Conservation (phyloP, 2,888 invertebrate species). For the Ypsolopha sequella region DNA sequence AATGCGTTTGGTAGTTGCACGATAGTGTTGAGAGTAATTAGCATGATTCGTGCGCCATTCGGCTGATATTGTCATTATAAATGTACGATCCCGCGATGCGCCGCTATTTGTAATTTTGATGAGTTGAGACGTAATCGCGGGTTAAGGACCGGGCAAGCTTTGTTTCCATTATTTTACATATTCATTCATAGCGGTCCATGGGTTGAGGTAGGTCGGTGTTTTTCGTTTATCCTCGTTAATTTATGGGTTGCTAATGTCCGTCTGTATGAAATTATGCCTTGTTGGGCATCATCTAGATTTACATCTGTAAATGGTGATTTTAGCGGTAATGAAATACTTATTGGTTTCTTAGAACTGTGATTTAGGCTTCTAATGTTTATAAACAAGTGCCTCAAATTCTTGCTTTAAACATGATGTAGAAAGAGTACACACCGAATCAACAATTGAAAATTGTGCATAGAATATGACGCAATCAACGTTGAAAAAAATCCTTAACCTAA, state of each 20-base stretch:
- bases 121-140: slow-evolving; percentile 10
- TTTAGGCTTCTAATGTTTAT: no score
- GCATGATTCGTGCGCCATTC: slow-evolving; percentile 25
- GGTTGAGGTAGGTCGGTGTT: slow-evolving; percentile 35
- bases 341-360: no score
- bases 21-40: slow-evolving; percentile 18
- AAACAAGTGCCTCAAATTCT: no score
- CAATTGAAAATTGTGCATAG: no score
- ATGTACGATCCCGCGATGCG: background rate
- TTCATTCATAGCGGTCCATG: slow-evolving; percentile 21
- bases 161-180: slow-evolving; percentile 36
- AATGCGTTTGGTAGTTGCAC: slow-evolving; percentile 5
- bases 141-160: slow-evolving; percentile 16
- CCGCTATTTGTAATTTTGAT: slow-evolving; percentile 7
- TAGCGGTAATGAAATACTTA: no score
- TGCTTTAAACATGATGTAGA: no score
- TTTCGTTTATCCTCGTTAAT: slow-evolving; percentile 22
- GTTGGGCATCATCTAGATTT: background rate
- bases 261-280: slow-evolving; percentile 11
- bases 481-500: no score
- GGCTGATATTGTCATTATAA: slow-evolving; percentile 7
- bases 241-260: slow-evolving; percentile 21
- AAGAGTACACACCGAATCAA: no score
- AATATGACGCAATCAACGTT: no score
- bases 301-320: no score